phyloP scores from a whole-genome alignment of 2,888 invertebrate species.

The Xanthia togata region DNA sequence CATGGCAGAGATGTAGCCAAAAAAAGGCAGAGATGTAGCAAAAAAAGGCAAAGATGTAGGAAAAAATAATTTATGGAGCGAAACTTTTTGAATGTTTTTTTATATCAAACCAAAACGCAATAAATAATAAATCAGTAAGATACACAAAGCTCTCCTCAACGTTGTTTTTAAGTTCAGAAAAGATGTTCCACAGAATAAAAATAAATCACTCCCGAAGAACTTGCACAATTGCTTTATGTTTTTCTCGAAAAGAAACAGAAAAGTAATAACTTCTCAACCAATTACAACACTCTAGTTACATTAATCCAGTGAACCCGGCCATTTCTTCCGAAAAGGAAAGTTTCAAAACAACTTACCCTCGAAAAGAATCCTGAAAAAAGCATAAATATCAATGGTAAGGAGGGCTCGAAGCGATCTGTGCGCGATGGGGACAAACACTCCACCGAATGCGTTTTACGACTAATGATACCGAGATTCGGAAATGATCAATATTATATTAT shows the following conservation, averaged over 20 bases:
- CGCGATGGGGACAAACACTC: conserved; percentile 77
- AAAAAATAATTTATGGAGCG: conserved; percentile 67
- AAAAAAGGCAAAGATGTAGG: conserved; percentile 49
- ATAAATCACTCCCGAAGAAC: conserved; percentile 82
- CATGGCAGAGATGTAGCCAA: conserved; percentile 49
- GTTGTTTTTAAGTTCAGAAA: conserved; percentile 80
- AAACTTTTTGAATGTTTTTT: conserved; percentile 73
- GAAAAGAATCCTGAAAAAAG: conserved; percentile 82
- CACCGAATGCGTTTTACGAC: conserved; percentile 82
- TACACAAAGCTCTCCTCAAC: conserved; percentile 75
- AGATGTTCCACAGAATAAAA: conserved; percentile 80
- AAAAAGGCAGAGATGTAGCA: conserved; percentile 50
- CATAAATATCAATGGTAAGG: conserved; percentile 87
- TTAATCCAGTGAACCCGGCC: conserved; percentile 82
- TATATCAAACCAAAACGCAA: conserved; percentile 73
- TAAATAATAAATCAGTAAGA: conserved; percentile 80
- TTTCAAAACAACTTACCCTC: conserved; percentile 85
- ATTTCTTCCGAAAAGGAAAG: conserved; percentile 82
- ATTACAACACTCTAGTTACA: conserved; percentile 87
- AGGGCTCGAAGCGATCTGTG: conserved; percentile 80
- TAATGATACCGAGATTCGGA: conserved; percentile 79
- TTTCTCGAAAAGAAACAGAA: conserved; percentile 82
- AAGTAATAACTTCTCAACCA: conserved; percentile 86
- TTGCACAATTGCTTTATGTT: conserved; percentile 85
- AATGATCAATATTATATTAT: conserved; percentile 81